A percentile compares a stretch with the other conserved stretches of the same genome.
These are phyloP conservation scores for Blastobasis lacticolella DNA, from an alignment of 2,888 invertebrate species.

Conservation along the genomic window DNA sequence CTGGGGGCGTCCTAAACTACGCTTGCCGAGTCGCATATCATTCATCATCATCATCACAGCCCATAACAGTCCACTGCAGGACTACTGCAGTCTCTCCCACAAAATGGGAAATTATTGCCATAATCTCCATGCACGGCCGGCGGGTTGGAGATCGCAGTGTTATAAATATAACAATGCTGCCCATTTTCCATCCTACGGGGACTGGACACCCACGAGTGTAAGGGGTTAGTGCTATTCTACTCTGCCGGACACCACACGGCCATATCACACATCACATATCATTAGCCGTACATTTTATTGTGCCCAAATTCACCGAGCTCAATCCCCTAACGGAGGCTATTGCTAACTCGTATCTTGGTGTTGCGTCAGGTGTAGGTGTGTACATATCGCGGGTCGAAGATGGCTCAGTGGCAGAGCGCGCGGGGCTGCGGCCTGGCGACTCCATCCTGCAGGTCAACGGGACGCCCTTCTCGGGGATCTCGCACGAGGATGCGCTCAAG, in stretches of 20 bases:
- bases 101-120: too few relatives aligned
- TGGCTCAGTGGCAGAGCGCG: slow-evolving; percentile 90
- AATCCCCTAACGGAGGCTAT: neutral
- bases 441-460: slow-evolving; percentile 96
- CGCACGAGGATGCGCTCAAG: slow-evolving; percentile 94
- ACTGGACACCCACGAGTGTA: neutral
- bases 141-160: too few relatives aligned
- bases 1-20: neutral
- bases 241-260: too few relatives aligned
- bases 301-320: neutral
- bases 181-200: too few relatives aligned
- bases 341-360: neutral
- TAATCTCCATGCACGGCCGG: too few relatives aligned
- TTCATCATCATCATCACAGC: too few relatives aligned
- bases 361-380: slow-evolving; percentile 85
- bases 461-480: slow-evolving; percentile 92
- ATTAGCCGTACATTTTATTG: neutral
- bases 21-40: neutral
- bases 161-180: too few relatives aligned
- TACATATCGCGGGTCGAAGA: slow-evolving; percentile 94
- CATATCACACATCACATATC: too few relatives aligned
- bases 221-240: too few relatives aligned
- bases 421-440: slow-evolving; percentile 92
- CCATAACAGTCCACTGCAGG: too few relatives aligned
- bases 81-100: too few relatives aligned